A percentile compares a stretch with the other conserved stretches of the same genome.
Evolutionary conservation across 2,113 vertebrate species (phyloP).

Genomic region (Pluvianellus socialis): DNA sequence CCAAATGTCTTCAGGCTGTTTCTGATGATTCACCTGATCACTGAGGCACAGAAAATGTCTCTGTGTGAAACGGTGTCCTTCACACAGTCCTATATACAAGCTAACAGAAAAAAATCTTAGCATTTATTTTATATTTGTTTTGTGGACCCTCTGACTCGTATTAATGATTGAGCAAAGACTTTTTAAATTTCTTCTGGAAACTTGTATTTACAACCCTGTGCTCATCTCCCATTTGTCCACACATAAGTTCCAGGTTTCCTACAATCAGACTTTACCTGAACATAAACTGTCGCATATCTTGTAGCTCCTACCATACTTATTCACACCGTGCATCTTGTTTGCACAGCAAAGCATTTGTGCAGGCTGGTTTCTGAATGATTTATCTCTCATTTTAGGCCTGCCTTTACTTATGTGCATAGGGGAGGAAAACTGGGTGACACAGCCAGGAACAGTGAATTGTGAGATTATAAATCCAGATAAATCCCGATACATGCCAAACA

Average conservation of each 20-base stretch:
- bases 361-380: background rate
- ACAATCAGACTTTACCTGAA: background rate
- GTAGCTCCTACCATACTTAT: background rate
- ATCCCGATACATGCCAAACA: background rate
- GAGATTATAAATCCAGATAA: slow-evolving; percentile 2
- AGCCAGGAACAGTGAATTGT: background rate
- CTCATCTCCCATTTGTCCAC: background rate
- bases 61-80: background rate
- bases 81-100: background rate
- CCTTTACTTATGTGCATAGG: background rate
- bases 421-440: background rate
- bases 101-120: background rate
- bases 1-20: background rate
- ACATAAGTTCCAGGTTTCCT: background rate
- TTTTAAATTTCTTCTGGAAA: background rate
- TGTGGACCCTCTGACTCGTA: background rate
- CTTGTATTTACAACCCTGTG: background rate
- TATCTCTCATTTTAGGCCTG: background rate
- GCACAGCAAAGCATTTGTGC: background rate
- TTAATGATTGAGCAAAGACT: background rate
- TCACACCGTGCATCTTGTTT: background rate
- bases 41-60: background rate
- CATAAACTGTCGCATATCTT: background rate
- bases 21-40: background rate
- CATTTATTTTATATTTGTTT: background rate